Evolutionary conservation across 2,797 vertebrate genomes (phyloP), one percentile per base, ranked within the genome.

Genomic region (Sebastes paucispinis): DNA sequence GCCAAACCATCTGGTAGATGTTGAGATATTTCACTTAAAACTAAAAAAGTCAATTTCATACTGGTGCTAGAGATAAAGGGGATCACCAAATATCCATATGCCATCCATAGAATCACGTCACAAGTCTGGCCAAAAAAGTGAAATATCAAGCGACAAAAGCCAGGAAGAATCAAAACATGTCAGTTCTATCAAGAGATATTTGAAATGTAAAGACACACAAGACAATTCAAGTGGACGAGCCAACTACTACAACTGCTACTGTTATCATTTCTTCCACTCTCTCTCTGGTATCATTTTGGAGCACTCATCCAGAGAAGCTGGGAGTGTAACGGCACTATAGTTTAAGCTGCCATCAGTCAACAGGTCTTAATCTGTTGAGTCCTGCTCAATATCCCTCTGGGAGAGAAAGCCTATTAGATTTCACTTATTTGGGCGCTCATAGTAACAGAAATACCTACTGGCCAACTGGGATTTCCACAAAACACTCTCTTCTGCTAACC

Each of bases 291-390:
- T 88, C 70, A 63, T 82, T 83, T 69, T 52, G 80, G 63, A 85
- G 75, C 83, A 81, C 80, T 91, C 87, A 85, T 74, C 77, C 52
- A 36, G 76, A 87, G 85, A 80, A 80, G 88, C 77, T 58, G 65
- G 82, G 79, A 87, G 89, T 89, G 91, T 84, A 87, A 92, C 89
- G 79, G 88, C 90, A 82, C 89, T 90, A 85, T 88, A 92, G 89
- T 92, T 93, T 84, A 92, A 94, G 88, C 91, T 92, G 87, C 93
- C 91, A 86, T 95, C 95, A 93, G 80, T 95, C 94, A 95, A 82
- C 94, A 92, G 83, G 88, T 93, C 91, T 90, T 95, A 94, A 95
- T 96, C 92, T 95, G 91, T 91, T 91, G 92, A 94, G 93, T 93
- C 89, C 84, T 85, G 60, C 89, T 94, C 93, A 77, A 76, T 91